A percentile compares a stretch with the other conserved stretches of the same genome.
Evolutionary conservation across 2,888 invertebrate species (phyloP).

Genomic region (Sipha maydis): DNA sequence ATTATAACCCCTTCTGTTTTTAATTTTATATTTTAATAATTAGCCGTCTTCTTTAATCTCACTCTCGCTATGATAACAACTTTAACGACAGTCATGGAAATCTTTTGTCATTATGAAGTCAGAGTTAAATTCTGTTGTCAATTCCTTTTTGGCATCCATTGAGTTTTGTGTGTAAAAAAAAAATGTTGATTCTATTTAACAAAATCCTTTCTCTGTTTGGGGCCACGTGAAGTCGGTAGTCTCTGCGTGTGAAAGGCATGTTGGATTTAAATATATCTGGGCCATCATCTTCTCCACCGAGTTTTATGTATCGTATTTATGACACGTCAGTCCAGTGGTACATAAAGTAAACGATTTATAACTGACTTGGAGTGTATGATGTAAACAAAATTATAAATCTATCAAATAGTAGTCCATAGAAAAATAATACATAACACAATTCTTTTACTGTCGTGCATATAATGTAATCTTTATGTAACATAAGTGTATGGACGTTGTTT

Average conservation of each 20-base stretch:
- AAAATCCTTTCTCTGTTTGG: conserved; percentile 6
- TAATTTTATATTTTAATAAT: background rate
- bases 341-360: conserved; percentile 27
- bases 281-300: conserved; percentile 32
- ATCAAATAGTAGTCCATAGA: background rate
- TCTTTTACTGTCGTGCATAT: background rate
- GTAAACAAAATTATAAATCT: conserved; percentile 20
- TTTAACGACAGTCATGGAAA: background rate
- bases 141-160: conserved; percentile 51
- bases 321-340: conserved; percentile 39
- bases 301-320: conserved; percentile 44
- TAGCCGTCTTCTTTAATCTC: background rate
- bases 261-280: conserved; percentile 61
- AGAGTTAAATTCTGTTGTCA: conserved; percentile 17
- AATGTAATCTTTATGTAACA: background rate
- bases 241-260: conserved; percentile 49
- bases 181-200: conserved; percentile 18
- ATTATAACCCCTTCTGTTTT: background rate
- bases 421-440: background rate
- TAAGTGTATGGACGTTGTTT: background rate
- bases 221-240: conserved; percentile 23
- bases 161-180: background rate
- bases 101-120: conserved; percentile 36
- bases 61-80: background rate
- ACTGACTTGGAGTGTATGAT: background rate